These are phyloP conservation scores for Drosophila biarmipes DNA, from an alignment of 1,140 invertebrate species.

Conservation along the genomic window DNA sequence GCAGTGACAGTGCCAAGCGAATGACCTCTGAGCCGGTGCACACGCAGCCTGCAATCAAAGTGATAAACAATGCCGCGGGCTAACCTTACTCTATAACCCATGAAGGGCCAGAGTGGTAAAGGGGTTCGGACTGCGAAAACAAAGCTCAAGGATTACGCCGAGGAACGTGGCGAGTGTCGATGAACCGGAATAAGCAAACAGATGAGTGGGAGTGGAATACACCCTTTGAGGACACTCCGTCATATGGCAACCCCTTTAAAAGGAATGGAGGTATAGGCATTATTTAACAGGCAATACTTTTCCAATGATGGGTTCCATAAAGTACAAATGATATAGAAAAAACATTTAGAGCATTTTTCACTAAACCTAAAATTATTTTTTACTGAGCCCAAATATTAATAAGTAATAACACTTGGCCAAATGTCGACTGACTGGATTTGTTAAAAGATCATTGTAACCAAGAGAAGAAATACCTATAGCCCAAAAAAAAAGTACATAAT, in stretches of 20 bases:
- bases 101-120: neutral
- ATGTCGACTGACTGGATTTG: too few species aligned
- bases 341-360: too few species aligned
- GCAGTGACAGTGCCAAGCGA: constrained; percentile 2
- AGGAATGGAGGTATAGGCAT: neutral
- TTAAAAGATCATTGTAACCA: too few species aligned
- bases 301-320: too few species aligned
- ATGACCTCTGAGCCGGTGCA: constrained; percentile 13
- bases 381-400: too few species aligned
- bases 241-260: neutral
- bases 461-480: too few species aligned
- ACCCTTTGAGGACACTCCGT: constrained; percentile 4
- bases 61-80: constrained; percentile 26
- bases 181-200: constrained; percentile 23
- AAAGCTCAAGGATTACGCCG: constrained; percentile 36
- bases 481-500: too few species aligned
- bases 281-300: too few species aligned
- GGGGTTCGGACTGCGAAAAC: constrained; percentile 15
- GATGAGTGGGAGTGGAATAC: neutral
- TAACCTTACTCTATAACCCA: constrained; percentile 1
- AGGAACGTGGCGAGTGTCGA: constrained; percentile 39
- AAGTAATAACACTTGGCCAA: too few species aligned
- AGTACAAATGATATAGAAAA: too few species aligned
- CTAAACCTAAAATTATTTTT: too few species aligned
- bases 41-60: constrained; percentile 43